Conservation (phyloP, 1,140 invertebrate species). For the Megalopta genalis region DNA sequence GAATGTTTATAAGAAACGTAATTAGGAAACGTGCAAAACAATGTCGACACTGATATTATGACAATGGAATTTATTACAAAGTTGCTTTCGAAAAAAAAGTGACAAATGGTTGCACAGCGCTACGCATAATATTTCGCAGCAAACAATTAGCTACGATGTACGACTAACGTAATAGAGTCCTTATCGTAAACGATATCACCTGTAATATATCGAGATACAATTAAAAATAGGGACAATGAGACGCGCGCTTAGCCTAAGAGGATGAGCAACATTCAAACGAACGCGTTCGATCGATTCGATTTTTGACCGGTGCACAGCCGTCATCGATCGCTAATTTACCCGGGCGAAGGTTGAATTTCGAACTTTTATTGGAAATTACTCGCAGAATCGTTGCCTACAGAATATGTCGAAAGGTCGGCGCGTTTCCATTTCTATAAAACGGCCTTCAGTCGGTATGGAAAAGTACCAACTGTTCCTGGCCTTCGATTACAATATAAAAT, state of each 20-base stretch:
- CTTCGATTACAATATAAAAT: too few relatives aligned
- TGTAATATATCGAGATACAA: slow-evolving; percentile 42
- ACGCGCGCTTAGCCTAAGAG: slow-evolving; percentile 48
- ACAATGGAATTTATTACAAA: slow-evolving; percentile 74
- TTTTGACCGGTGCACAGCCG: not conserved
- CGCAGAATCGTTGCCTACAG: too few relatives aligned
- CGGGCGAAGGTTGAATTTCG: too few relatives aligned
- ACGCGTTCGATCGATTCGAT: slow-evolving; percentile 29
- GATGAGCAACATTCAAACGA: slow-evolving; percentile 54
- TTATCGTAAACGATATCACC: slow-evolving; percentile 44
- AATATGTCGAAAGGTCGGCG: too few relatives aligned
- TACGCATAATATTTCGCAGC: slow-evolving; percentile 64
- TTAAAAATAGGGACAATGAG: slow-evolving; percentile 42
- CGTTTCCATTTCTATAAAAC: too few relatives aligned
- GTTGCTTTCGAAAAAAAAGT: slow-evolving; percentile 66
- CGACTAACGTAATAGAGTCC: slow-evolving; percentile 49
- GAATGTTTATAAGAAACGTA: too few relatives aligned
- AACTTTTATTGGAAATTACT: too few relatives aligned
- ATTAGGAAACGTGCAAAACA: not conserved
- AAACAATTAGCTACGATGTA: slow-evolving; percentile 73
- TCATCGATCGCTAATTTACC: too few relatives aligned
- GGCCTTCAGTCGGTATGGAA: too few relatives aligned
- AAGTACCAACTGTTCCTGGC: too few relatives aligned
- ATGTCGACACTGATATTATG: slow-evolving; percentile 29
- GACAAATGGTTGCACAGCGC: slow-evolving; percentile 62